Evolutionary conservation across 92 coral and sea anemone genomes (phyloP).

Genomic region (Scolanthus callimorphus): DNA sequence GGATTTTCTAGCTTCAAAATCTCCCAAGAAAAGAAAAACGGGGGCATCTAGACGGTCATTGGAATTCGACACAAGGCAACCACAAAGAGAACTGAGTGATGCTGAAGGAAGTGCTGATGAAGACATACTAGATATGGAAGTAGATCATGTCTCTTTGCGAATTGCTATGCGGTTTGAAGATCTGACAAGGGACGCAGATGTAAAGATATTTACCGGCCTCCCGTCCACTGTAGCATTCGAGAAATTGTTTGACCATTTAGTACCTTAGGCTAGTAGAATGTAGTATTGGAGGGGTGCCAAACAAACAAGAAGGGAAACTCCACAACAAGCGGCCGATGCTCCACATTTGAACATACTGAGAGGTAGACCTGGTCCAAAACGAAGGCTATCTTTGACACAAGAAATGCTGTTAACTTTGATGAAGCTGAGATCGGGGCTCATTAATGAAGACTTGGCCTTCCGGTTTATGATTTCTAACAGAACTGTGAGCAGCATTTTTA

Average conservation of each 20-base stretch:
- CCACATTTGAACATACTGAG: background rate
- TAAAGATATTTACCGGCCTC: constrained; percentile 36
- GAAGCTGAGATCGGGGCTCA: constrained; percentile 37
- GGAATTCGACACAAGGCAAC: background rate
- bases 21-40: constrained; percentile 33
- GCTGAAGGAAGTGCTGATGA: constrained; percentile 7
- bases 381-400: constrained; percentile 20
- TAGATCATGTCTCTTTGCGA: background rate
- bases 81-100: background rate
- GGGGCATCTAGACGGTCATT: background rate
- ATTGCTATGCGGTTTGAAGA: constrained; percentile 41
- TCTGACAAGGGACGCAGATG: constrained; percentile 30
- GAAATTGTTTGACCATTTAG: too few species aligned
- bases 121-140: constrained; percentile 27
- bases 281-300: constrained; percentile 61
- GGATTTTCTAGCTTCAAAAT: constrained; percentile 22
- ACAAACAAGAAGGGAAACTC: constrained; percentile 39
- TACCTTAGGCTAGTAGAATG: too few species aligned
- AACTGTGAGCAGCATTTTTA: constrained; percentile 32
- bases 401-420: constrained; percentile 36
- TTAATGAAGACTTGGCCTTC: constrained; percentile 32
- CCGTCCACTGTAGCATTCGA: too few species aligned
- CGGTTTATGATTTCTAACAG: constrained; percentile 30
- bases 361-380: constrained; percentile 24
- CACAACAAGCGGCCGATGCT: constrained; percentile 16